Base-by-base conservation (phyloP, 2,888 invertebrate genomes). In the Leistus spinibarbis region DNA sequence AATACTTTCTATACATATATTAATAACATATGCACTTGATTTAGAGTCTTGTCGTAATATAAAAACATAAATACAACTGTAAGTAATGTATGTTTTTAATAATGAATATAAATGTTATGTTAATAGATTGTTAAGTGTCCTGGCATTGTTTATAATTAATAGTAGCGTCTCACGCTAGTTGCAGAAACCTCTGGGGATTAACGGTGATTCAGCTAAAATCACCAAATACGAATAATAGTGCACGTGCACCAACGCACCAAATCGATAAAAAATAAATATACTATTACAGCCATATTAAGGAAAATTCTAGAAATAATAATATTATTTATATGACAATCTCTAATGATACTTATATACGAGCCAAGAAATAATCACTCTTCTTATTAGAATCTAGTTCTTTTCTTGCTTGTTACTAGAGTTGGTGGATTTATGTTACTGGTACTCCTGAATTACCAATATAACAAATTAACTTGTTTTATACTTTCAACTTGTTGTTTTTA, bases 381-480 rank as follows among this genome's bases (percentile, higher is more conserved):
- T 73, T 73, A 73, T 67, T 73, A 73, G 67, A 67, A 67, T 67
- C 66, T 60, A 73, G 66, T 73, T 73, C 73, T 67, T 73, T 73
- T 73, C 73, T 73, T 73, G 73, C 73, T 73, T 54, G 73, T 73
- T 73, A 73, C 16, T 66, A 73, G 53, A 73, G 73, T 66, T 73
- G 24, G 57, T 62, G 20, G 53, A 73, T 73, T 73, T 73, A 73
- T 73, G 73, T 73, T 73, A 73, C 57, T 40, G 40, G 62, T 73
- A 73, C 67, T 67, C 23, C 19, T 73, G 73, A 67, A 73, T 73
- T 73, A 73, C 73, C 67, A 62, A 73, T 73, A 73, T 67, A 73
- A 73, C 73, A 73, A 73, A 73, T 67, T 73, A 67, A 73, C 73
- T 73, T 73, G 73, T 73, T 73, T 73, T 73, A 53, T 73, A 73